Evolutionary conservation across 2,888 invertebrate genomes (phyloP).

Genomic region (Pheosia tremula): DNA sequence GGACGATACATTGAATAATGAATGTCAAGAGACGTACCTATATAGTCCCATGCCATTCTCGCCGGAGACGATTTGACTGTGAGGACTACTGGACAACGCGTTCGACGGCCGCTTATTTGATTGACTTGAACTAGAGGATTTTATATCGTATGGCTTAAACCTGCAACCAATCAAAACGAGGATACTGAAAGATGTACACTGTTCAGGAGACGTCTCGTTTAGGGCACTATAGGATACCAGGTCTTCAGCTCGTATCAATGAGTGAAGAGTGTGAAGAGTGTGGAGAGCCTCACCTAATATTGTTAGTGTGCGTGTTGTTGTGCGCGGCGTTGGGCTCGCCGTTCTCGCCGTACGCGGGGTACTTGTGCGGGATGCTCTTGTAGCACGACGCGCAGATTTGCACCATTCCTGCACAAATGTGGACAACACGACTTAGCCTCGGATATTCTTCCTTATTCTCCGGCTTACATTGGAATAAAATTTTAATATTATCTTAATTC

Average conservation of each 20-base stretch:
- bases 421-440: neutral
- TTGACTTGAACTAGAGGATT: constrained; percentile 75
- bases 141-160: constrained; percentile 86
- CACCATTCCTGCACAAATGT: constrained; percentile 87
- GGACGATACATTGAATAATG: no score
- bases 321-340: constrained; percentile 75
- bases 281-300: constrained; percentile 67
- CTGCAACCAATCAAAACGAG: constrained; percentile 38
- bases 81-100: constrained; percentile 66
- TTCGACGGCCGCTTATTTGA: constrained; percentile 72
- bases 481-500: no score
- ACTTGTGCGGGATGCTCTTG: constrained; percentile 91
- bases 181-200: no score
- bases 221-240: neutral
- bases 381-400: constrained; percentile 95
- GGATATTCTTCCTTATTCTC: neutral
- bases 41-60: constrained; percentile 80
- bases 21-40: constrained; percentile 48
- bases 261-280: neutral
- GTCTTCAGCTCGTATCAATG: neutral
- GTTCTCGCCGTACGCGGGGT: constrained; percentile 88
- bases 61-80: constrained; percentile 61
- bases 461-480: no score
- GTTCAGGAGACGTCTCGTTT: no score
- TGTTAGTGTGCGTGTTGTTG: constrained; percentile 70